Conservation (phyloP, 2,113 vertebrate genomes). For the Tenrec ecaudatus region DNA sequence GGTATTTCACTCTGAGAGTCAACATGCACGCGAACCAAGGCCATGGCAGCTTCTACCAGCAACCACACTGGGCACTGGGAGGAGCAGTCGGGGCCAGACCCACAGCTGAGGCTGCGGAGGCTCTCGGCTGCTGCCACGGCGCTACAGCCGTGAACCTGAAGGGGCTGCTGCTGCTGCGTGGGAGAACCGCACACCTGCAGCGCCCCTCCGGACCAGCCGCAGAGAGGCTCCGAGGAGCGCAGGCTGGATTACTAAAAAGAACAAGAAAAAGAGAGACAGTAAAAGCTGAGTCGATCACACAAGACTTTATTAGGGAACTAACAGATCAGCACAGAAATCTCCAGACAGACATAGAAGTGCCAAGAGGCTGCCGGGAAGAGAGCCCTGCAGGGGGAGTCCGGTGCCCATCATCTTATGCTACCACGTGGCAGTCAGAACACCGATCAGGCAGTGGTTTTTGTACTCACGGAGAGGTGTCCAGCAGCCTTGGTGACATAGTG, state of each 20-base stretch:
- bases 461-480: not conserved
- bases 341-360: not conserved
- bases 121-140: fast-evolving
- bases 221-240: not conserved
- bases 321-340: not conserved
- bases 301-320: not conserved
- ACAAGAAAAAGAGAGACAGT: not conserved
- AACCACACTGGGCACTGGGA: not conserved
- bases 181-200: fast-evolving
- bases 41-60: too few species aligned
- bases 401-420: not conserved
- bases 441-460: too few species aligned
- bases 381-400: not conserved
- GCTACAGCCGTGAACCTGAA: not conserved
- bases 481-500: too few species aligned
- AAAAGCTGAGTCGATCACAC: not conserved
- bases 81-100: too few species aligned
- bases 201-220: not conserved
- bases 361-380: not conserved
- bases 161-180: fast-evolving
- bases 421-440: too few species aligned
- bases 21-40: too few species aligned
- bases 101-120: fast-evolving
- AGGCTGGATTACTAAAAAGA: not conserved
- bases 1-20: too few species aligned